Percentiles rank a stretch among this genome's conserved stretches.
phyloP scores from a whole-genome alignment of 2,797 vertebrate species.

The Hydrocynus forskahlii region DNA sequence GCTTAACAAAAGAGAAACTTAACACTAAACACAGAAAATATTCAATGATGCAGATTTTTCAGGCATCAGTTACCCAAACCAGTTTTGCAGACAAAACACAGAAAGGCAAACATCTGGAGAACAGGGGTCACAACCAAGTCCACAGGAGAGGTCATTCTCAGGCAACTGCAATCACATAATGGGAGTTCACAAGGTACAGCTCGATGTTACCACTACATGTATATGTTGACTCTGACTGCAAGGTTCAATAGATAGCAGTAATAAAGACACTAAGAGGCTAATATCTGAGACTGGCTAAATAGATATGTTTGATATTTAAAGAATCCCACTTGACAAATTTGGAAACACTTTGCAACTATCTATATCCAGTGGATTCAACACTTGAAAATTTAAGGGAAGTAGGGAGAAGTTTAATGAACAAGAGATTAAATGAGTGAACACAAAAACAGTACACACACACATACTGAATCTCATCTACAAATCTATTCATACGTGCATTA shows the following conservation, averaged over 20 bases:
- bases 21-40: no score
- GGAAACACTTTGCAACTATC: no score
- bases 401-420: neutral
- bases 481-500: neutral
- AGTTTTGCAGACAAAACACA: constrained; percentile 36
- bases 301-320: no score
- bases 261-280: no score
- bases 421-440: neutral
- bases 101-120: constrained; percentile 57
- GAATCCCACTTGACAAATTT: no score
- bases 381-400: neutral
- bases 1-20: no score
- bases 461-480: neutral
- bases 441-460: no score
- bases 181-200: constrained; percentile 18
- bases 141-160: constrained; percentile 36
- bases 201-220: constrained; percentile 7
- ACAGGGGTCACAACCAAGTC: constrained; percentile 32
- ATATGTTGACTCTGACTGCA: neutral
- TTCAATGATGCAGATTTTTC: constrained; percentile 2
- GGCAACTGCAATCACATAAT: constrained; percentile 40
- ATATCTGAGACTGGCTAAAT: no score
- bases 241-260: neutral
- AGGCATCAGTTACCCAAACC: constrained; percentile 37
- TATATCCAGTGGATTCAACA: no score